Conservation (phyloP, 2,888 invertebrate species). For the Metalampra italica region DNA sequence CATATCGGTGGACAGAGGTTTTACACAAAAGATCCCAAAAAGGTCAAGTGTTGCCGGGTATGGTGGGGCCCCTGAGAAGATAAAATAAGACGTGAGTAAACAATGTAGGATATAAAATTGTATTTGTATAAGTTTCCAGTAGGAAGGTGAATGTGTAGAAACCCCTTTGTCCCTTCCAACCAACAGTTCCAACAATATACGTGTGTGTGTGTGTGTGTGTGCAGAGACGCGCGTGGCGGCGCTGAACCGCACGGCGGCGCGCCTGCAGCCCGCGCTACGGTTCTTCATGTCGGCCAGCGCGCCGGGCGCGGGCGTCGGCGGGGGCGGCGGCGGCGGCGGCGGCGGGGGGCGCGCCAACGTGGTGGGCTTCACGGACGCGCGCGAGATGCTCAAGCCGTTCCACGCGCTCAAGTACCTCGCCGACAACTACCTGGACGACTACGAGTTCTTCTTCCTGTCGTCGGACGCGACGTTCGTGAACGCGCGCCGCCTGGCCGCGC, state of each 20-base stretch:
- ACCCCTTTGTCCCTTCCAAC: too few relatives aligned
- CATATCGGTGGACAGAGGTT: too few relatives aligned
- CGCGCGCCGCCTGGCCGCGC: conserved; percentile 83
- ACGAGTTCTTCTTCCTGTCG: conserved; percentile 94
- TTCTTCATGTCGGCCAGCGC: conserved; percentile 85
- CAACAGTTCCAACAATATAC: too few relatives aligned
- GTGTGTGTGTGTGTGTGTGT: too few relatives aligned
- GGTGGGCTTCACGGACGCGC: conserved; percentile 91
- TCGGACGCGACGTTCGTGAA: conserved; percentile 92
- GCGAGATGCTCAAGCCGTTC: conserved; percentile 86
- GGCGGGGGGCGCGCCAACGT: conserved; percentile 77
- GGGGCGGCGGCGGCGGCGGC: conserved; percentile 86
- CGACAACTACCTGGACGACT: conserved; percentile 92
- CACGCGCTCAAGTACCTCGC: conserved; percentile 93
- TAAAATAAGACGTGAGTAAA: too few relatives aligned
- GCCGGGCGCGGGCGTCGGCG: conserved; percentile 29
- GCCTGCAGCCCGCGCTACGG: conserved; percentile 89
- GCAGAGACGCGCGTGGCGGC: conserved; percentile 86
- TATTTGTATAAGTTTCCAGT: too few relatives aligned
- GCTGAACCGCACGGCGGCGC: conserved; percentile 92
- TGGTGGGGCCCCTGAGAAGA: too few relatives aligned
- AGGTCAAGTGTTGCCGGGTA: too few relatives aligned
- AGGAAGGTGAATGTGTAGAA: too few relatives aligned
- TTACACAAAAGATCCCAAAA: too few relatives aligned
- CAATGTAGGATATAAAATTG: too few relatives aligned